Conservation (phyloP, 1,140 invertebrate genomes). For the Thaumetopoea pityocampa region DNA sequence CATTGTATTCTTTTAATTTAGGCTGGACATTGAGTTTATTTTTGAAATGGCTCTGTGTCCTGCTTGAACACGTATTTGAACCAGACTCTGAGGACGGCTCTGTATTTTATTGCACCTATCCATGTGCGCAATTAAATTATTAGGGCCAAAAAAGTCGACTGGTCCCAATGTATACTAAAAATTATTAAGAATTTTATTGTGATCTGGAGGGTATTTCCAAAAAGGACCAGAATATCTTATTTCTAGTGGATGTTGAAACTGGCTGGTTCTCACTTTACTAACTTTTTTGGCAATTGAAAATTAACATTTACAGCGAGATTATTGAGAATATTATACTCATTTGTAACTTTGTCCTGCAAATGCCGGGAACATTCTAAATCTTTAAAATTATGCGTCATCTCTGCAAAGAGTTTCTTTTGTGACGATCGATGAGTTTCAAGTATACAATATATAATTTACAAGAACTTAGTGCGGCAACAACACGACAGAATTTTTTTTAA, state of each 20-base stretch:
- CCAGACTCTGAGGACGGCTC: conserved; percentile 12
- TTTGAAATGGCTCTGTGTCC: too few relatives aligned
- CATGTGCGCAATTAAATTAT: conserved; percentile 6
- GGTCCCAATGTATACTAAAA: conserved; percentile 51
- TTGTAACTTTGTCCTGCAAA: conserved; percentile 24
- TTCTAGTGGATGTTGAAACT: conserved; percentile 71
- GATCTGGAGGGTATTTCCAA: conserved; percentile 61
- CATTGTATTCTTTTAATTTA: too few relatives aligned
- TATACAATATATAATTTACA: conserved; percentile 41
- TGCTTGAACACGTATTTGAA: conserved; percentile 44
- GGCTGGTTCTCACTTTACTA: conserved; percentile 67
- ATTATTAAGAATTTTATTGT: conserved; percentile 62
- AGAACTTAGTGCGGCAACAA: conserved; percentile 28
- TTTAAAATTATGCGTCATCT: conserved; percentile 25
- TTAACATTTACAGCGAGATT: conserved; percentile 47
- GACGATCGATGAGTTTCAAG: conserved; percentile 39
- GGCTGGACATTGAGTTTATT: too few relatives aligned
- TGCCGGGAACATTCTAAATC: conserved; percentile 25
- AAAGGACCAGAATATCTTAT: conserved; percentile 64
- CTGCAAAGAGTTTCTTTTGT: conserved; percentile 40
- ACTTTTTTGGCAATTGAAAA: conserved; percentile 55
- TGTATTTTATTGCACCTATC: background rate
- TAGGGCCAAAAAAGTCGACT: conserved; percentile 14
- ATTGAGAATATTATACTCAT: conserved; percentile 44
- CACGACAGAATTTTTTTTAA: conserved; percentile 24